Evolutionary conservation across 1,140 invertebrate genomes (phyloP).

Genomic region (Aradophagus sp.): DNA sequence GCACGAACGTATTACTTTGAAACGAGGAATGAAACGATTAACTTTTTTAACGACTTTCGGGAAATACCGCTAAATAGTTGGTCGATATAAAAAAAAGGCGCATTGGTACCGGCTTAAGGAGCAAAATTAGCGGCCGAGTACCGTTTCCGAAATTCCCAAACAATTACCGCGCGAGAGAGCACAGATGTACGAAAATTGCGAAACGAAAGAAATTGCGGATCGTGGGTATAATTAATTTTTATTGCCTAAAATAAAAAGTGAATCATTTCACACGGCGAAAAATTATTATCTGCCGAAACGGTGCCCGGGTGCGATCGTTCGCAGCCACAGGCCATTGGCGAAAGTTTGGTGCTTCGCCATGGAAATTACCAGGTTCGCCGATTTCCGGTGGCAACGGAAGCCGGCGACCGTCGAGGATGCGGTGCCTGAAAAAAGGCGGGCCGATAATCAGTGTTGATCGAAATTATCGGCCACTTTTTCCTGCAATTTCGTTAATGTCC

Average conservation of each 20-base stretch:
- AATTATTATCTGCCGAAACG: slow-evolving; percentile 46
- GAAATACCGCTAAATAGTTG: no score
- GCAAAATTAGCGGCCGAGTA: slow-evolving; percentile 6
- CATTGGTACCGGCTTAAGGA: slow-evolving; percentile 1
- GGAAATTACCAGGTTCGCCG: slow-evolving; percentile 63
- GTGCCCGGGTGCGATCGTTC: slow-evolving; percentile 32
- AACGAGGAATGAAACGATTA: no score
- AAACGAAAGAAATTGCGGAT: slow-evolving; percentile 29
- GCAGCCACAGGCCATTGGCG: slow-evolving; percentile 56
- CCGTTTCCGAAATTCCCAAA: slow-evolving; percentile 26
- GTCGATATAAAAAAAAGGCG: no score
- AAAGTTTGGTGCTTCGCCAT: slow-evolving; percentile 64
- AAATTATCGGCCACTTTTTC: slow-evolving; percentile 22
- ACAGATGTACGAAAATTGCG: slow-evolving; percentile 23
- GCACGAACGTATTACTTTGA: no score
- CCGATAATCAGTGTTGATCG: slow-evolving; percentile 59
- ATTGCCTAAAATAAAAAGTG: slow-evolving; percentile 48
- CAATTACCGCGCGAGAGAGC: slow-evolving; percentile 14
- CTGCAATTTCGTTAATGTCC: no score
- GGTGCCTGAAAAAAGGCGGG: slow-evolving; percentile 33
- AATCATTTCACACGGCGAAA: slow-evolving; percentile 45
- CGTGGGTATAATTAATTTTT: slow-evolving; percentile 44
- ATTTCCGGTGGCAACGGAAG: slow-evolving; percentile 68
- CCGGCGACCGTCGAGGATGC: slow-evolving; percentile 48
- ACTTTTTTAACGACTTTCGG: no score